phyloP scores from a whole-genome alignment of 1,140 invertebrate species.

The Saccostrea echinata region DNA sequence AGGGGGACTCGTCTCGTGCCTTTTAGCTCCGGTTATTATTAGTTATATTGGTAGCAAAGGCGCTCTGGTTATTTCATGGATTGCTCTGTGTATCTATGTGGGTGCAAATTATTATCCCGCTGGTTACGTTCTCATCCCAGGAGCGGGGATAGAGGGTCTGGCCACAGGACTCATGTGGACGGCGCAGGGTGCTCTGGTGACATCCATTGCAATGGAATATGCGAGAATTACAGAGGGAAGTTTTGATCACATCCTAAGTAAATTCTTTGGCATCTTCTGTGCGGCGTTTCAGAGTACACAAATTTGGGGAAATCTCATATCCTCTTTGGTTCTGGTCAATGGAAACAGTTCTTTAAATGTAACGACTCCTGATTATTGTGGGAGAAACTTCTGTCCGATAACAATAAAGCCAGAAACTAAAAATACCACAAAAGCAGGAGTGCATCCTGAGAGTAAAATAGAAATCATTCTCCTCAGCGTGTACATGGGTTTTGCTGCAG shows the following conservation, averaged over 20 bases:
- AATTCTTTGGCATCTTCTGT: slow-evolving; percentile 71
- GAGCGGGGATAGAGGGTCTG: slow-evolving; percentile 65
- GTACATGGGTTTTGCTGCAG: slow-evolving; percentile 60
- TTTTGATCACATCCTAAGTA: slow-evolving; percentile 62
- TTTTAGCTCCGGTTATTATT: slow-evolving; percentile 65
- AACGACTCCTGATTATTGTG: slow-evolving; percentile 54
- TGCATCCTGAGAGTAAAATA: slow-evolving; percentile 47
- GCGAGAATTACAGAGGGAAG: slow-evolving; percentile 57
- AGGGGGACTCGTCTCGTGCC: slow-evolving; percentile 65
- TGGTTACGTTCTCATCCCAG: slow-evolving; percentile 62
- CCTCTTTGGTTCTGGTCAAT: slow-evolving; percentile 62
- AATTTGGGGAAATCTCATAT: slow-evolving; percentile 70
- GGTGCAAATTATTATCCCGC: slow-evolving; percentile 67
- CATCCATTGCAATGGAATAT: slow-evolving; percentile 65
- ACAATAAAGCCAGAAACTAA: slow-evolving; percentile 28
- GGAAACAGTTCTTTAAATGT: slow-evolving; percentile 36
- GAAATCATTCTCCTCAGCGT: slow-evolving; percentile 59
- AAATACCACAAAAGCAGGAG: slow-evolving; percentile 1
- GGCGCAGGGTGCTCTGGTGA: slow-evolving; percentile 68
- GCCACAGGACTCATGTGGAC: slow-evolving; percentile 72
- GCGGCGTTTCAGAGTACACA: slow-evolving; percentile 70
- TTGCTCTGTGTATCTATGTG: slow-evolving; percentile 63
- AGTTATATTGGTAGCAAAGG: slow-evolving; percentile 63
- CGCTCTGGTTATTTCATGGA: slow-evolving; percentile 64
- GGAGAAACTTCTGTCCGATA: slow-evolving; percentile 59